Evolutionary conservation across 1,140 invertebrate species (phyloP).

Genomic region (Conopomorpha cramerella): DNA sequence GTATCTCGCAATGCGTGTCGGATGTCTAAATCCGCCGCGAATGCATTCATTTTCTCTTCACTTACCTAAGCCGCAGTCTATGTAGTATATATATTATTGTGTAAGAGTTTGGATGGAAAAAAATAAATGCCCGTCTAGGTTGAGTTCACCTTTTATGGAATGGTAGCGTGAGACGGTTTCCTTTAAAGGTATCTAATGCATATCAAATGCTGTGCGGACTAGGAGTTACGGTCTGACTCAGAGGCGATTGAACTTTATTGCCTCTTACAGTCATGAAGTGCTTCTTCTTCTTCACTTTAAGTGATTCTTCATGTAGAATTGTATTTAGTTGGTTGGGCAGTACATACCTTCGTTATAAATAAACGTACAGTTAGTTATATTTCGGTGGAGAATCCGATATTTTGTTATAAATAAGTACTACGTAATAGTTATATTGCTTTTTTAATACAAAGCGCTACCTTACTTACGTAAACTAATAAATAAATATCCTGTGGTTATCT

Average conservation of each 20-base stretch:
- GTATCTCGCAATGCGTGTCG: conserved; percentile 37
- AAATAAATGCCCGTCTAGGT: conserved; percentile 17
- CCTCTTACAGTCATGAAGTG: neutral
- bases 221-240: conserved; percentile 10
- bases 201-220: conserved; percentile 24
- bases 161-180: conserved; percentile 16
- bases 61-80: neutral
- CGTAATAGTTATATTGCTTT: no score
- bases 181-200: conserved; percentile 43
- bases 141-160: conserved; percentile 20
- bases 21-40: conserved; percentile 29
- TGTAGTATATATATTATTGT: neutral
- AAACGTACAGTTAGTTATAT: neutral
- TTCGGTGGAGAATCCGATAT: no score
- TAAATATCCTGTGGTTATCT: no score
- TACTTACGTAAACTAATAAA: no score
- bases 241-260: neutral
- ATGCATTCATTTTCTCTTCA: conserved; percentile 13
- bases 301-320: no score
- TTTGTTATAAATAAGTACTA: no score
- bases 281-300: no score
- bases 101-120: conserved; percentile 7
- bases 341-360: no score
- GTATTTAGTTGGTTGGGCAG: no score
- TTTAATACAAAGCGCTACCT: no score